These are phyloP conservation scores for Chionodraco myersi DNA, from an alignment of 2,113 vertebrate genomes.

Conservation along the genomic window DNA sequence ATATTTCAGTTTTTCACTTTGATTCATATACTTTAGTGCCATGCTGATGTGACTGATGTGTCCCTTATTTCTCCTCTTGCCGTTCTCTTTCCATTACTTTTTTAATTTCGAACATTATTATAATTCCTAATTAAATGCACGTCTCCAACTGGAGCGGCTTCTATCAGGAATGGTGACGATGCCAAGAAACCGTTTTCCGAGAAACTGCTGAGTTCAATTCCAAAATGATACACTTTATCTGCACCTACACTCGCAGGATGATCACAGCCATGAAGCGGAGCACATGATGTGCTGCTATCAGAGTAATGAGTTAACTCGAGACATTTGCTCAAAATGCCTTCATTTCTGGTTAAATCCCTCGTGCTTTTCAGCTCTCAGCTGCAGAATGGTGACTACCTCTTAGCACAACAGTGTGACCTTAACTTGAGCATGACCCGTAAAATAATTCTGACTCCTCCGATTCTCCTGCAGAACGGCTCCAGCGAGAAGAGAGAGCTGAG, in stretches of 20 bases:
- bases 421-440: conserved; percentile 14
- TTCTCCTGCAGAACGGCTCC: conserved; percentile 89
- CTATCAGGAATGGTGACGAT: conserved; percentile 47
- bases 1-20: conserved; percentile 41
- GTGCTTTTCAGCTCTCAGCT: conserved; percentile 36
- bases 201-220: conserved; percentile 11
- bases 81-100: conserved; percentile 31
- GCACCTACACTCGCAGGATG: conserved; percentile 20
- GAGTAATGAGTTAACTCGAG: conserved; percentile 9
- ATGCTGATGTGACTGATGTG: conserved; percentile 43
- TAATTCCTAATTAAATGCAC: conserved; percentile 56
- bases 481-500: conserved; percentile 95
- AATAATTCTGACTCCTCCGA: conserved; percentile 1
- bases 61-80: conserved; percentile 49
- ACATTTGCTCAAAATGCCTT: conserved; percentile 39
- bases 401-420: conserved; percentile 28
- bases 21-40: conserved; percentile 35
- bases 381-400: conserved; percentile 15
- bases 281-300: conserved; percentile 18
- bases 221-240: conserved; percentile 40
- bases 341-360: conserved; percentile 33
- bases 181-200: conserved; percentile 28
- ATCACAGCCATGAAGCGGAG: conserved; percentile 45
- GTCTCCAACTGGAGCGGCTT: conserved; percentile 45
- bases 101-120: conserved; percentile 50